These are phyloP conservation scores for Eledona agricola DNA, from an alignment of 2,888 invertebrate genomes.

Conservation along the genomic window DNA sequence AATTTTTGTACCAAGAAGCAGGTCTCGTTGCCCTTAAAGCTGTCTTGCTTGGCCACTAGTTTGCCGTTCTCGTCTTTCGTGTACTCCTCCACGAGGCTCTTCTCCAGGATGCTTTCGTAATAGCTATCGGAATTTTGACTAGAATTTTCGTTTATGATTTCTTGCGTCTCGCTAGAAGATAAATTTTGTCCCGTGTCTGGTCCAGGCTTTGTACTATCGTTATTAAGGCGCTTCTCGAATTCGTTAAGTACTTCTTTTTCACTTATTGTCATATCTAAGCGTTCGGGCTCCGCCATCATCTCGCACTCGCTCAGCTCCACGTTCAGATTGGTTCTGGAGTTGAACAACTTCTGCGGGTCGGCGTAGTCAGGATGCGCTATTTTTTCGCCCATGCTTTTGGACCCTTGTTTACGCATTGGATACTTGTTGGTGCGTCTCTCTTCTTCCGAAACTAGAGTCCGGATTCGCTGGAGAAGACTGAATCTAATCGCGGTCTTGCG, in stretches of 20 bases:
- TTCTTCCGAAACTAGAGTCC: slow-evolving; percentile 61
- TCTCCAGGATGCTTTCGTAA: slow-evolving; percentile 59
- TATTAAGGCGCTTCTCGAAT: slow-evolving; percentile 54
- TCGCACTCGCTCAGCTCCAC: slow-evolving; percentile 34
- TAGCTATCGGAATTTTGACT: slow-evolving; percentile 59
- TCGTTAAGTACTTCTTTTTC: slow-evolving; percentile 60
- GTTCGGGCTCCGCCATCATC: slow-evolving; percentile 48
- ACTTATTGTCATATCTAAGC: slow-evolving; percentile 56
- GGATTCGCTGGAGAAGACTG: slow-evolving; percentile 68
- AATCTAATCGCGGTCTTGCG: slow-evolving; percentile 71
- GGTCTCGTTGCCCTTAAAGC: slow-evolving; percentile 48
- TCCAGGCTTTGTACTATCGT: slow-evolving; percentile 34
- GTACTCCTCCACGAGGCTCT: slow-evolving; percentile 56
- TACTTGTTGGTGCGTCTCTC: slow-evolving; percentile 61
- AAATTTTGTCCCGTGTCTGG: slow-evolving; percentile 23
- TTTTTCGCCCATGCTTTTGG: slow-evolving; percentile 83
- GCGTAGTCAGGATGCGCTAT: slow-evolving; percentile 89
- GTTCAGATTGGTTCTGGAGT: slow-evolving; percentile 39
- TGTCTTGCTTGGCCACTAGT: slow-evolving; percentile 52
- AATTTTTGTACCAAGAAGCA: slow-evolving; percentile 30
- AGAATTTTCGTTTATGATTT: no score
- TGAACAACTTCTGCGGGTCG: slow-evolving; percentile 76
- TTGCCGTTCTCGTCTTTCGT: slow-evolving; percentile 52
- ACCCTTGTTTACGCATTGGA: slow-evolving; percentile 78
- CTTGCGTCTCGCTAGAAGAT: slow-evolving; percentile 21